Evolutionary conservation across 2,888 invertebrate species (phyloP).

Genomic region (Pollenia griseotomentosa): DNA sequence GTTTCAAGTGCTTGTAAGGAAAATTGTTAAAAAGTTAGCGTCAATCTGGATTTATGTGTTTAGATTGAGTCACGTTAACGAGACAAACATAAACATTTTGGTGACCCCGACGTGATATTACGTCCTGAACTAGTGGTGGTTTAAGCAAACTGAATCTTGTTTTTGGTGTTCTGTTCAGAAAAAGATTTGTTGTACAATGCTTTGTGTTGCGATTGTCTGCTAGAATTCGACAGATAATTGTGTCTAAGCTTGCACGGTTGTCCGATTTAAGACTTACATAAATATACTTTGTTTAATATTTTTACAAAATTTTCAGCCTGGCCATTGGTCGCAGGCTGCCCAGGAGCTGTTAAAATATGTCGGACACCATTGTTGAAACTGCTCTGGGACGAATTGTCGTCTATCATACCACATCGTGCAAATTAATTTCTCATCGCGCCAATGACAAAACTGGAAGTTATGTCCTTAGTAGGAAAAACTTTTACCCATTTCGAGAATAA

Average conservation of each 20-base stretch:
- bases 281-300: conserved; percentile 28
- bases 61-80: too few species aligned
- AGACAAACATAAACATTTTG: too few species aligned
- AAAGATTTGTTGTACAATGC: conserved; percentile 35
- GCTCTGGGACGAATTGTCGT: conserved; percentile 42
- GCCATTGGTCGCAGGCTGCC: conserved; percentile 37
- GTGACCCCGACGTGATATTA: conserved; percentile 34
- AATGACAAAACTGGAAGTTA: conserved; percentile 43
- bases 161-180: conserved; percentile 40
- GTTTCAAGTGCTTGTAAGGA: too few species aligned
- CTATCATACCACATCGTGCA: conserved; percentile 29
- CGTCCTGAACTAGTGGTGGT: conserved; percentile 37
- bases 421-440: conserved; percentile 37
- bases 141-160: conserved; percentile 41
- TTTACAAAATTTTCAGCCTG: conserved; percentile 42
- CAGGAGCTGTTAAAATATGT: conserved; percentile 33
- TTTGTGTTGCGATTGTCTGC: conserved; percentile 38
- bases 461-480: conserved; percentile 43
- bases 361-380: conserved; percentile 39
- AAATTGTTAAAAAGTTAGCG: too few species aligned
- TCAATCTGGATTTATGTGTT: too few species aligned
- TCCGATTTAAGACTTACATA: conserved; percentile 30
- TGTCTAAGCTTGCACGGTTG: conserved; percentile 8
- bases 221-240: conserved; percentile 24
- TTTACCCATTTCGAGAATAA: conserved; percentile 40